Evolutionary conservation across 2,797 vertebrate genomes (phyloP), one percentile per base, ranked within the genome.

Genomic region (Diglossa cyanea): DNA sequence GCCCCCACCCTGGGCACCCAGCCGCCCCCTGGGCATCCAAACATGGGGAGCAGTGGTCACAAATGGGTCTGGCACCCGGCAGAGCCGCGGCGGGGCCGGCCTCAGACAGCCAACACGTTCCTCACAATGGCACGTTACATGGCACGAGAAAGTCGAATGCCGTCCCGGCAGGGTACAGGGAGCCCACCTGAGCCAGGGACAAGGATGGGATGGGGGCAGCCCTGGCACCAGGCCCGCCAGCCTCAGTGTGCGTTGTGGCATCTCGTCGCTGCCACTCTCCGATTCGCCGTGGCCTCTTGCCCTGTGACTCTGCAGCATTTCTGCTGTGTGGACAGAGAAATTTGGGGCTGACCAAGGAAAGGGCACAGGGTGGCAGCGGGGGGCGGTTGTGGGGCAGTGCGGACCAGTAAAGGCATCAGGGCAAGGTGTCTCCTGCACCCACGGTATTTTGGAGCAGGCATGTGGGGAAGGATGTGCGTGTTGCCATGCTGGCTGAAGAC

Each of bases 71-170:
- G 10, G 28, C 14, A 7, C 50, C 65, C 1, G 33, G 91, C 70
- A 23, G 88, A 91, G 95, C 94, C 53, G 40, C 2, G n/a, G 89
- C 53, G 7, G 87, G 95, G 94, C 94, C 67, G 55, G 95, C 94
- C 97, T 97, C 73, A 11, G 95, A 97, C 95, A 97, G 87, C 96
- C 98, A 73, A 98, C 97, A 95, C 78, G 89, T 97, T 98, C 97
- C 97, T 98, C 97, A 98, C 98, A 97, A 98, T 93, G 97, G 97
- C 97, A 98, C 97, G 96, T 97, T 94, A 98, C 97, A 97, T 91
- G 95, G 97, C 97, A 98, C 97, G 45, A 97, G 94, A 97, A 91
- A 94, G 95, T 93, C 8, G 65, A 96, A 97, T 24, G 66, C 93
- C 5, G 0, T 81, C 94, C 94, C 0, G 2, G 76, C 16, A 12